Percentiles rank a stretch among this genome's conserved stretches.
These are phyloP conservation scores for Sporophila hypoxantha DNA, from an alignment of 2,113 vertebrate genomes.

Conservation along the genomic window DNA sequence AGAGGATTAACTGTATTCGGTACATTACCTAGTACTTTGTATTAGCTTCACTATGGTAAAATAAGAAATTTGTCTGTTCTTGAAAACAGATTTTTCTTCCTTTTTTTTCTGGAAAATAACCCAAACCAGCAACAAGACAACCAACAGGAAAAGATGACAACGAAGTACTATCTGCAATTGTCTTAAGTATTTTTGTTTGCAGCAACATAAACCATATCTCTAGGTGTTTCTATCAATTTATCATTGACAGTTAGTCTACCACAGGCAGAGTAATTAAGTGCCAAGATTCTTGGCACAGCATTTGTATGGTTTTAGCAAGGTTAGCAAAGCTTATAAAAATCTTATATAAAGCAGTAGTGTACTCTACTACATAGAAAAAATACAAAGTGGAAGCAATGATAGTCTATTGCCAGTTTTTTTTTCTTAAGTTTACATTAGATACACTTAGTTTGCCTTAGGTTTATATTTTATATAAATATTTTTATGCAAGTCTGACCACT, in stretches of 20 bases:
- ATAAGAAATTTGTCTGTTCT: background rate
- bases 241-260: background rate
- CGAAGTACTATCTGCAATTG: background rate
- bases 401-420: background rate
- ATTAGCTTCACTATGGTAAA: background rate
- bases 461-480: background rate
- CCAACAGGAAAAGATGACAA: background rate
- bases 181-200: background rate
- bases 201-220: background rate
- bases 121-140: background rate
- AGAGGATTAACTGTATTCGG: background rate
- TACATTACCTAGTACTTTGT: background rate
- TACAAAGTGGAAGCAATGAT: background rate
- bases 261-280: background rate
- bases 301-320: background rate
- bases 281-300: background rate
- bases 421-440: background rate
- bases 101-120: background rate
- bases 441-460: background rate
- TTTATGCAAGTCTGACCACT: background rate
- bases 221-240: background rate
- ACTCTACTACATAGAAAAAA: background rate
- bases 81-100: background rate
- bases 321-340: background rate
- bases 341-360: background rate